These are phyloP conservation scores for Pampusana beccarii DNA, from an alignment of 2,113 vertebrate genomes.

Conservation along the genomic window DNA sequence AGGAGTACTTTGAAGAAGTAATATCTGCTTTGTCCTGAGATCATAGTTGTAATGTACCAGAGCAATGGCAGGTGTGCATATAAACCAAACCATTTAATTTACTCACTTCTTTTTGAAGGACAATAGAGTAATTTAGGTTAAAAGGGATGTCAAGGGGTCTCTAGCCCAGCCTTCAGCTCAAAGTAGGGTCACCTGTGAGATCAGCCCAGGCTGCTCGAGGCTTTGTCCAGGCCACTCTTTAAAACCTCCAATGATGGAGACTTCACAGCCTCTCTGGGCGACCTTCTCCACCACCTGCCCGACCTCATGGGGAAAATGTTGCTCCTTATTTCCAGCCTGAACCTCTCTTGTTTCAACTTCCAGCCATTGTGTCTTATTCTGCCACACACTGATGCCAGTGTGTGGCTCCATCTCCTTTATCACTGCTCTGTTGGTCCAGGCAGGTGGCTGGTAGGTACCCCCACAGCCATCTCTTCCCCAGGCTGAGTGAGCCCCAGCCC, in stretches of 20 bases:
- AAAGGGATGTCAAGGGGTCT: not conserved
- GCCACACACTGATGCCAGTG: fast-evolving
- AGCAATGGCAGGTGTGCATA: not conserved
- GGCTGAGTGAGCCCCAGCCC: not conserved
- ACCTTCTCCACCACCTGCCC: not conserved
- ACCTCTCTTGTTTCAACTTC: not conserved
- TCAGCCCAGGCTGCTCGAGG: not conserved
- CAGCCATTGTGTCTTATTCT: not conserved
- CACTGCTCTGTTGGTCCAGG: not conserved
- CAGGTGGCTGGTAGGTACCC: not conserved
- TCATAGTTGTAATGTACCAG: not conserved
- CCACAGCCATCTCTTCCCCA: not conserved
- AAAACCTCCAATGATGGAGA: not conserved
- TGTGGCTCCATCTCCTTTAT: not conserved
- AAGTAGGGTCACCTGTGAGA: not conserved
- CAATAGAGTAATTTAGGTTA: not conserved
- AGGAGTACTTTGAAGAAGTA: not conserved
- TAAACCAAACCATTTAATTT: not conserved
- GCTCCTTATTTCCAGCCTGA: not conserved
- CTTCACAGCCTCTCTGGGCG: not conserved
- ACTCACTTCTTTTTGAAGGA: not conserved
- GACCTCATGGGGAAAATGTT: not conserved
- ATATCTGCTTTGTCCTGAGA: not conserved
- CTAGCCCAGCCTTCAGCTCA: not conserved
- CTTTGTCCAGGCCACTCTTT: not conserved